These are phyloP conservation scores for Leptosomus discolor DNA, from an alignment of 2,113 vertebrate genomes.

Conservation along the genomic window DNA sequence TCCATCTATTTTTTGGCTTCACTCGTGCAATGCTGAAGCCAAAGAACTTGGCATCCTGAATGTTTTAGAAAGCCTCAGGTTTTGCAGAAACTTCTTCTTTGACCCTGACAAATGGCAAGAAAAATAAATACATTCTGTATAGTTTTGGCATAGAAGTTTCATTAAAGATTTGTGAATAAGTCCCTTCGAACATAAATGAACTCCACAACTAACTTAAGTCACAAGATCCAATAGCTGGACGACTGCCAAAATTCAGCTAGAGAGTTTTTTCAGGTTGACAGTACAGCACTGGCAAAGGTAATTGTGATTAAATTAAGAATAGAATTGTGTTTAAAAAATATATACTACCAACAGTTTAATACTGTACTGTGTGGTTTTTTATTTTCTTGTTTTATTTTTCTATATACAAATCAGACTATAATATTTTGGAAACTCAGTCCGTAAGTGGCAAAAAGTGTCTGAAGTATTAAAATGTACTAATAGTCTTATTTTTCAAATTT, in stretches of 20 bases:
- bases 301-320: background rate
- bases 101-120: background rate
- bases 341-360: background rate
- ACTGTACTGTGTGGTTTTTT: background rate
- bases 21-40: background rate
- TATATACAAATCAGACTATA: background rate
- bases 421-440: background rate
- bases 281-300: background rate
- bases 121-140: background rate
- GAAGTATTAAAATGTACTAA: background rate
- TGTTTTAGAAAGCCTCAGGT: background rate
- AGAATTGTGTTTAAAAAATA: background rate
- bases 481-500: background rate
- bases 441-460: background rate
- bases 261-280: background rate
- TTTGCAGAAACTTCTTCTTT: constrained; percentile 5
- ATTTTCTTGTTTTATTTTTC: background rate
- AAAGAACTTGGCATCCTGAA: constrained; percentile 19
- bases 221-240: background rate
- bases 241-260: background rate
- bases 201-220: background rate
- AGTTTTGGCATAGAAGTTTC: background rate
- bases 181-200: background rate
- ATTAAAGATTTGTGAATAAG: constrained; percentile 31
- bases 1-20: constrained; percentile 54